phyloP scores from a whole-genome alignment of 2,888 invertebrate genomes.

The Sepiola atlantica region DNA sequence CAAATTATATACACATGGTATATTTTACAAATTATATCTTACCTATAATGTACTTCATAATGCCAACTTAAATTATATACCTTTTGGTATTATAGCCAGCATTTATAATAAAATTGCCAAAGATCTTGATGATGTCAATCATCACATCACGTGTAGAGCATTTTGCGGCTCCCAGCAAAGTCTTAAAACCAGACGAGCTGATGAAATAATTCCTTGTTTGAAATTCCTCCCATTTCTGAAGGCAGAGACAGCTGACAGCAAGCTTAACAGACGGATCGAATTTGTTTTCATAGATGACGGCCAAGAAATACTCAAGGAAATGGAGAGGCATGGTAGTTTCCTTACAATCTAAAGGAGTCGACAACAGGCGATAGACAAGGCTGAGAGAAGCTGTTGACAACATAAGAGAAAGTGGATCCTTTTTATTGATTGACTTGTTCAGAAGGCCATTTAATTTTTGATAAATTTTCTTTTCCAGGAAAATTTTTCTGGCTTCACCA shows the following conservation, averaged over 20 bases:
- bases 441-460: neutral
- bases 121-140: constrained; percentile 25
- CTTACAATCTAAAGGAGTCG: neutral
- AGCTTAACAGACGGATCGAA: neutral
- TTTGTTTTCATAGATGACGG: neutral
- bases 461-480: neutral
- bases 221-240: neutral
- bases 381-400: constrained; percentile 18
- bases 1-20: neutral
- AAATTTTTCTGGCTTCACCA: neutral
- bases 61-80: neutral
- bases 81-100: neutral
- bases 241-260: constrained; percentile 35
- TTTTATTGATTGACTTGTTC: neutral
- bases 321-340: neutral
- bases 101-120: neutral
- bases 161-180: neutral
- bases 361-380: neutral
- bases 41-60: constrained; percentile 18
- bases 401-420: neutral
- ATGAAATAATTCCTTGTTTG: neutral
- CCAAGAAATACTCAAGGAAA: neutral
- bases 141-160: neutral
- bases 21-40: neutral
- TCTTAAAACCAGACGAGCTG: neutral